Conservation (phyloP, 2,888 invertebrate species). For the Platynereis dumerilii region DNA sequence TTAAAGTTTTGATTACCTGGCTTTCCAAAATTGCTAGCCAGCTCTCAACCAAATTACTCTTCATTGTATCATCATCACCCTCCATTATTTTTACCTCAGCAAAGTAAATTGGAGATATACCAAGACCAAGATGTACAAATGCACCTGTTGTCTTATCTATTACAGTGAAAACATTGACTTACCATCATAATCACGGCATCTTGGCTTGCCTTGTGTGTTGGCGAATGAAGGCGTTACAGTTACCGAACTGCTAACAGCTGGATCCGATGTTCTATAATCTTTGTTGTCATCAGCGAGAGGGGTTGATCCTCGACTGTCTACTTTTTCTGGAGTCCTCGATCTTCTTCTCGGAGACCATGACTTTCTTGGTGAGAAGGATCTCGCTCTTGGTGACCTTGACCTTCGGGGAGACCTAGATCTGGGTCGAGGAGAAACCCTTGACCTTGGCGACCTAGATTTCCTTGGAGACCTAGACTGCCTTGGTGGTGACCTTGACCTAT, state of each 20-base stretch:
- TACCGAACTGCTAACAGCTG: slow-evolving; percentile 8
- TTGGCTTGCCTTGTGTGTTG: slow-evolving; percentile 30
- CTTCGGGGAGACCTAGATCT: slow-evolving; percentile 33
- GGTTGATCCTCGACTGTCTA: slow-evolving; percentile 39
- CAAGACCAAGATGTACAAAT: too few relatives aligned
- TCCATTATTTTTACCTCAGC: too few relatives aligned
- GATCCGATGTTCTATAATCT: slow-evolving; percentile 4
- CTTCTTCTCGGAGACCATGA: slow-evolving; percentile 20
- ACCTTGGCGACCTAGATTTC: slow-evolving; percentile 40
- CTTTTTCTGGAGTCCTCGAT: slow-evolving; percentile 1
- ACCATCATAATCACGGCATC: slow-evolving; percentile 89
- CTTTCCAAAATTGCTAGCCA: too few relatives aligned
- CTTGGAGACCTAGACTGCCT: slow-evolving; percentile 59
- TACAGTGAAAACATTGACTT: too few relatives aligned
- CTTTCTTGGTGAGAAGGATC: background rate
- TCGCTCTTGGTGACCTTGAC: slow-evolving; percentile 27
- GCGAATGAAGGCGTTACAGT: slow-evolving; percentile 5
- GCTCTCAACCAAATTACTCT: too few relatives aligned
- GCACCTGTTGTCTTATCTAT: too few relatives aligned
- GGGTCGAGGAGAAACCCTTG: slow-evolving; percentile 34
- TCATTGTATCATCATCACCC: too few relatives aligned
- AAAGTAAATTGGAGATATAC: too few relatives aligned
- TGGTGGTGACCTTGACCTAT: slow-evolving; percentile 34
- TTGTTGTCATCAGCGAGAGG: slow-evolving; percentile 20
- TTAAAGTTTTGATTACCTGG: too few relatives aligned